A percentile compares a stretch with the other conserved stretches of the same genome.
Evolutionary conservation across 2,797 vertebrate genomes (phyloP).

Genomic region (Poecilia wingei): DNA sequence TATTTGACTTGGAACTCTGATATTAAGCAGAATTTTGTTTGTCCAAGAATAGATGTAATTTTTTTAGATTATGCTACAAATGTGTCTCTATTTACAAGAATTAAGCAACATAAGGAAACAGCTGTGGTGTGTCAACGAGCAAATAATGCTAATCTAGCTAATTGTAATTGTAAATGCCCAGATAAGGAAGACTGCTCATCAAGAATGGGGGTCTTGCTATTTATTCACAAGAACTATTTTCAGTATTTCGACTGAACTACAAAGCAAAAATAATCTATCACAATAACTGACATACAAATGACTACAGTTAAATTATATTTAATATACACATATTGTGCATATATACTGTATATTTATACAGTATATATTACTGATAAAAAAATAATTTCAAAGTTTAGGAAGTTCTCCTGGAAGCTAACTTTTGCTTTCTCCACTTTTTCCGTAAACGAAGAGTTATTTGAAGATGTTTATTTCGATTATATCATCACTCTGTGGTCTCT

Average conservation of each 20-base stretch:
- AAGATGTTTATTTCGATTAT: neutral
- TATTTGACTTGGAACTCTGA: neutral
- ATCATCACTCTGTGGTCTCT: neutral
- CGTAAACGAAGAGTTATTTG: neutral
- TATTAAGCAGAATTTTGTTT: neutral
- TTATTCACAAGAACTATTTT: slow-evolving; percentile 45
- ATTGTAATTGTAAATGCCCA: slow-evolving; percentile 56
- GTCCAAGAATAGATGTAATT: too few species aligned
- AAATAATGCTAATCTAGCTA: slow-evolving; percentile 65
- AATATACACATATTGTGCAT: neutral
- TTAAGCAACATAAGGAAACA: slow-evolving; percentile 3
- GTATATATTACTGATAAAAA: neutral
- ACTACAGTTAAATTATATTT: neutral
- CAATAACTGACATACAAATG: neutral
- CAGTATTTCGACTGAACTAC: neutral
- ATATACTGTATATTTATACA: neutral
- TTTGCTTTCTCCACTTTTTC: neutral
- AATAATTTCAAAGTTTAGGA: neutral
- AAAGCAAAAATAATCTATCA: neutral
- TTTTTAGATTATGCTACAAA: neutral
- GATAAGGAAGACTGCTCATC: neutral
- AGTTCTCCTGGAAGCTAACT: neutral
- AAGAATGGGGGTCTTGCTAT: slow-evolving; percentile 25
- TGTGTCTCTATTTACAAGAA: neutral
- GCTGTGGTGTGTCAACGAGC: slow-evolving; percentile 21